A percentile compares a stretch with the other conserved stretches of the same genome.
phyloP scores from a whole-genome alignment of 2,888 invertebrate species.

The Agapostemon virescens region DNA sequence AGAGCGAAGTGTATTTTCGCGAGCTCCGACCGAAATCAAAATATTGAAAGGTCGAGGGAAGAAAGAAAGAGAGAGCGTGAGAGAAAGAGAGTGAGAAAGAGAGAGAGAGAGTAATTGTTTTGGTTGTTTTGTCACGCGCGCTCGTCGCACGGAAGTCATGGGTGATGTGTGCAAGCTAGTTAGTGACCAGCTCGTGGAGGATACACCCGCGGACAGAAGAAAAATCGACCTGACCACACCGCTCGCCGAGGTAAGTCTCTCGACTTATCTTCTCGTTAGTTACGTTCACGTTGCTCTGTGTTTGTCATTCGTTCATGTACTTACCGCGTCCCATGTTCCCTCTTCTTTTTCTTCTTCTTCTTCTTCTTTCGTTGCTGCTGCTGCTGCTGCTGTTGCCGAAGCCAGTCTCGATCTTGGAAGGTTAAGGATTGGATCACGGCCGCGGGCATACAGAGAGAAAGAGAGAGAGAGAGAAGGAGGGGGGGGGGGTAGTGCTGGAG shows the following conservation, averaged over 20 bases:
- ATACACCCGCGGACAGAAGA: slow-evolving; percentile 56
- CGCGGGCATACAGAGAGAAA: slow-evolving; percentile 49
- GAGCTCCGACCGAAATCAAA: neutral
- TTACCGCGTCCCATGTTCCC: neutral
- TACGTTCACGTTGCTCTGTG: slow-evolving; percentile 14
- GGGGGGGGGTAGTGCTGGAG: neutral
- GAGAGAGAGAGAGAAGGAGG: slow-evolving; percentile 14
- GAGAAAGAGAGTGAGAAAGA: no score
- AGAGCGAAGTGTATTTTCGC: slow-evolving; percentile 26
- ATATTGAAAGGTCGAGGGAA: neutral
- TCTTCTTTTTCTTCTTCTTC: neutral
- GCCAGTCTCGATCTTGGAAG: slow-evolving; percentile 30
- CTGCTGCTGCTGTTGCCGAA: no score
- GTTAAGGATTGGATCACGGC: slow-evolving; percentile 47
- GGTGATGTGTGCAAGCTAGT: slow-evolving; percentile 63
- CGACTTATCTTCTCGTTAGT: slow-evolving; percentile 36
- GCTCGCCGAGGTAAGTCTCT: slow-evolving; percentile 42
- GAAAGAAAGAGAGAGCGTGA: neutral
- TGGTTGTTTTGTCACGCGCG: slow-evolving; percentile 24
- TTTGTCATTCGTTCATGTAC: slow-evolving; percentile 25
- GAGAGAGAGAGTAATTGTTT: neutral
- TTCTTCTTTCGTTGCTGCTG: neutral
- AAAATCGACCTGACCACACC: slow-evolving; percentile 44
- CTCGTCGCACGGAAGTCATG: slow-evolving; percentile 49
- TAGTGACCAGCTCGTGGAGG: slow-evolving; percentile 60